These are phyloP conservation scores for Sapayoa aenigma DNA, from an alignment of 2,113 vertebrate species.

Conservation along the genomic window DNA sequence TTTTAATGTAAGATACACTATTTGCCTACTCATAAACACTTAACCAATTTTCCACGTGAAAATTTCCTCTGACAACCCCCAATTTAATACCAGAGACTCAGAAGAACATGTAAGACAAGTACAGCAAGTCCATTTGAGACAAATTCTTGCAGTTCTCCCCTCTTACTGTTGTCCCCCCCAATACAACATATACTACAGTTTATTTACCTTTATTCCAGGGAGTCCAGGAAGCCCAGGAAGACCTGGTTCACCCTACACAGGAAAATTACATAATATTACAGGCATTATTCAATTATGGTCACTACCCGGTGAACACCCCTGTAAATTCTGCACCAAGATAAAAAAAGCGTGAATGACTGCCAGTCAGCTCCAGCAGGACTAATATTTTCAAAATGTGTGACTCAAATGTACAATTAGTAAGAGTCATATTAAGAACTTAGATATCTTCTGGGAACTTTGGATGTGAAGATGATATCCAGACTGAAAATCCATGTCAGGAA, in stretches of 20 bases:
- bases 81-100: background rate
- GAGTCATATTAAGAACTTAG: background rate
- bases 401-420: constrained; percentile 11
- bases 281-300: constrained; percentile 53
- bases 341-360: background rate
- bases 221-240: constrained; percentile 99
- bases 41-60: background rate
- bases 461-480: background rate
- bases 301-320: background rate
- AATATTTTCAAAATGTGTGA: constrained; percentile 29
- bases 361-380: background rate
- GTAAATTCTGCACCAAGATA: constrained; percentile 22
- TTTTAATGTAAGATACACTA: background rate
- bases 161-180: background rate
- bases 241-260: constrained; percentile 98
- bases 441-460: background rate
- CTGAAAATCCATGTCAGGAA: background rate
- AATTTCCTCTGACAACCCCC: background rate
- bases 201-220: constrained; percentile 99
- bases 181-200: background rate
- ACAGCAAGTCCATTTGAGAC: background rate
- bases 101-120: background rate
- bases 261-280: constrained; percentile 94
- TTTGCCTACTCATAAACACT: background rate
- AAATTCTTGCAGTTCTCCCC: background rate